These are phyloP conservation scores for Drosophila emarginata DNA, from an alignment of 2,888 invertebrate species.

Conservation along the genomic window DNA sequence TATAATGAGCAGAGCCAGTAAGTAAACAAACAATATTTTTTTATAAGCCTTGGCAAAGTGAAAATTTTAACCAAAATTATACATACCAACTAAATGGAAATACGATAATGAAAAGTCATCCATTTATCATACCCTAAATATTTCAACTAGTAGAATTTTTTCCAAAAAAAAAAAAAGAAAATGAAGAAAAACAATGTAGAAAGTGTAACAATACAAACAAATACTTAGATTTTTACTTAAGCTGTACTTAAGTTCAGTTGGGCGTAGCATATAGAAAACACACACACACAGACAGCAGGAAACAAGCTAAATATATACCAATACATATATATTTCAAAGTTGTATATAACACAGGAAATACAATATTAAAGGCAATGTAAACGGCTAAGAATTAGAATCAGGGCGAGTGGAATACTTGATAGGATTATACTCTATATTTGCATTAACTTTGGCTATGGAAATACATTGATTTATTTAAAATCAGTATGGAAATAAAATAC, in stretches of 20 bases:
- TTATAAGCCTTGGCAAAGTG: constrained; percentile 71
- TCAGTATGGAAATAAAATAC: no score
- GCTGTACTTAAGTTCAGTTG: constrained; percentile 32
- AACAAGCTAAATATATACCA: constrained; percentile 14
- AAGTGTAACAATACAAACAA: constrained; percentile 67
- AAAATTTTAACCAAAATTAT: constrained; percentile 70
- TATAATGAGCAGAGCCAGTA: constrained; percentile 69
- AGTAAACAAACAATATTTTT: constrained; percentile 72
- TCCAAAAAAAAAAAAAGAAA: constrained; percentile 16
- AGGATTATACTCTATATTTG: neutral
- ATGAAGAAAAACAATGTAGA: constrained; percentile 36
- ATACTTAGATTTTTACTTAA: constrained; percentile 68
- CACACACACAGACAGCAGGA: neutral
- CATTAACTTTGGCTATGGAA: neutral
- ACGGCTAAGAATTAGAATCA: neutral
- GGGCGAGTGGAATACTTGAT: neutral
- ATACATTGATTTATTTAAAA: neutral
- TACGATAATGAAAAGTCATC: constrained; percentile 24
- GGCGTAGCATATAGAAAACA: constrained; percentile 17
- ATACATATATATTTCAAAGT: constrained; percentile 20
- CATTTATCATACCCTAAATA: constrained; percentile 37
- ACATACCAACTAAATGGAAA: constrained; percentile 38
- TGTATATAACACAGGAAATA: constrained; percentile 3
- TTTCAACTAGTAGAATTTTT: constrained; percentile 76
- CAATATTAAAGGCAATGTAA: constrained; percentile 4